Percentiles rank a stretch among this genome's conserved stretches.
These are phyloP conservation scores for Monomorium pharaonis DNA, from an alignment of 1,140 invertebrate genomes.

Conservation along the genomic window DNA sequence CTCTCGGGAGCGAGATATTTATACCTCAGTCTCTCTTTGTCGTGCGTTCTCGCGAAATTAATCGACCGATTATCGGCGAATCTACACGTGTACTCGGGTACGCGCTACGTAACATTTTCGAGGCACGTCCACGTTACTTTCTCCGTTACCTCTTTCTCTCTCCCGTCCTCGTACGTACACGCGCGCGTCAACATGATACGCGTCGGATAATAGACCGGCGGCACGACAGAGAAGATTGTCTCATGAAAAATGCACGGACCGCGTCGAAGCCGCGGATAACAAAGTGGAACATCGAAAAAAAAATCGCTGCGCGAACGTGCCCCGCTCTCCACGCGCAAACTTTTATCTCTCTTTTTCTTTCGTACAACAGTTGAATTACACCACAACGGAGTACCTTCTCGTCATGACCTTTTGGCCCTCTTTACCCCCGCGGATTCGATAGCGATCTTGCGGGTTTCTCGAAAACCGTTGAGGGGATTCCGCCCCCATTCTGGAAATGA, in stretches of 20 bases:
- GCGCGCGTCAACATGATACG: constrained; percentile 60
- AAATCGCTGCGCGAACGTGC: constrained; percentile 36
- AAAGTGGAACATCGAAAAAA: constrained; percentile 67
- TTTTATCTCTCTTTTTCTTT: not conserved
- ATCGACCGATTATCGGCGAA: constrained; percentile 73
- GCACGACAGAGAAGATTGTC: constrained; percentile 78
- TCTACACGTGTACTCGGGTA: constrained; percentile 76
- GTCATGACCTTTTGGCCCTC: not conserved
- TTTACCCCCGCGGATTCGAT: not conserved
- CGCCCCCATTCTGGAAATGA: not conserved
- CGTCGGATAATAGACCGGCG: constrained; percentile 71
- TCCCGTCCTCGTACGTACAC: constrained; percentile 12
- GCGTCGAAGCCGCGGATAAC: constrained; percentile 64
- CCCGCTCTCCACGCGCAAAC: not conserved
- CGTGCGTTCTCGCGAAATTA: constrained; percentile 70
- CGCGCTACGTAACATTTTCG: constrained; percentile 65
- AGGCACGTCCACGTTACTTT: constrained; percentile 69
- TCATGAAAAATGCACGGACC: constrained; percentile 77
- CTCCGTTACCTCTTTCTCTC: constrained; percentile 44
- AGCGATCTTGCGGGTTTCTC: constrained; percentile 35
- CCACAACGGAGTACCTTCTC: not conserved
- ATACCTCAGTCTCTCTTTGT: too few species aligned
- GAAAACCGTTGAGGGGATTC: constrained; percentile 6
- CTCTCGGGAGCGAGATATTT: not conserved
- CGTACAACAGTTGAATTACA: not conserved